Conservation (phyloP, 1,140 invertebrate genomes). For the Meloidogyne exigua region DNA sequence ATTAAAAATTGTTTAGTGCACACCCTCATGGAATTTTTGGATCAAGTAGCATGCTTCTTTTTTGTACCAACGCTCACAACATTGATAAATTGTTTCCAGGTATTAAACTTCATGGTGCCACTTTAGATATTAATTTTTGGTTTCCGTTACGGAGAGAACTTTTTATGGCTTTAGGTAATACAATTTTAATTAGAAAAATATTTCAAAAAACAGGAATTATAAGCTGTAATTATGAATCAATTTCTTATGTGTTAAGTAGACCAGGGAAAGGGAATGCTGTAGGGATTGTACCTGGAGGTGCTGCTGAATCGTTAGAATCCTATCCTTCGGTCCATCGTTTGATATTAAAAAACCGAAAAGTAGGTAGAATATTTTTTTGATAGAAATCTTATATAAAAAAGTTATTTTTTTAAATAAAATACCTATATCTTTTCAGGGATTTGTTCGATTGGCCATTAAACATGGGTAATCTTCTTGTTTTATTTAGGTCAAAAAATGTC, state of each 20-base stretch:
- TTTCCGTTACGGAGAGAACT: slow-evolving; percentile 79
- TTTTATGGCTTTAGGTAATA: slow-evolving; percentile 57
- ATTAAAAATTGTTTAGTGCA: slow-evolving; percentile 43
- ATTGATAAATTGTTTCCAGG: slow-evolving; percentile 77
- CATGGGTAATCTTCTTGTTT: slow-evolving; percentile 9
- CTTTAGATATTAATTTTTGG: slow-evolving; percentile 77
- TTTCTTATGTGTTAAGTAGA: slow-evolving; percentile 66
- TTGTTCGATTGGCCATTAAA: slow-evolving; percentile 17
- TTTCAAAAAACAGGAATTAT: slow-evolving; percentile 22
- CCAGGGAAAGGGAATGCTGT: slow-evolving; percentile 32
- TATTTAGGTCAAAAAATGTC: background rate
- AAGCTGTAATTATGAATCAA: slow-evolving; percentile 52
- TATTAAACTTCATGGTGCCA: slow-evolving; percentile 73
- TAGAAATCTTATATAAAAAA: background rate
- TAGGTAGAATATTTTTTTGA: background rate
- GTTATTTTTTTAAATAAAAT: too few relatives aligned
- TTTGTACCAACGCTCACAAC: slow-evolving; percentile 74
- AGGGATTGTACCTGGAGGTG: slow-evolving; percentile 58
- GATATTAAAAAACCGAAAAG: slow-evolving; percentile 73
- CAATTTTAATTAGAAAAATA: background rate
- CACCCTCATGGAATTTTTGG: slow-evolving; percentile 78
- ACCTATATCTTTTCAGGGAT: slow-evolving; percentile 8
- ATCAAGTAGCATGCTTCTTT: slow-evolving; percentile 61
- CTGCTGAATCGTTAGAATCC: slow-evolving; percentile 65
- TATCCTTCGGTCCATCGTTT: slow-evolving; percentile 71